A percentile compares a stretch with the other conserved stretches of the same genome.
These are phyloP conservation scores for Dioctria rufipes DNA, from an alignment of 2,888 invertebrate species.

Conservation along the genomic window DNA sequence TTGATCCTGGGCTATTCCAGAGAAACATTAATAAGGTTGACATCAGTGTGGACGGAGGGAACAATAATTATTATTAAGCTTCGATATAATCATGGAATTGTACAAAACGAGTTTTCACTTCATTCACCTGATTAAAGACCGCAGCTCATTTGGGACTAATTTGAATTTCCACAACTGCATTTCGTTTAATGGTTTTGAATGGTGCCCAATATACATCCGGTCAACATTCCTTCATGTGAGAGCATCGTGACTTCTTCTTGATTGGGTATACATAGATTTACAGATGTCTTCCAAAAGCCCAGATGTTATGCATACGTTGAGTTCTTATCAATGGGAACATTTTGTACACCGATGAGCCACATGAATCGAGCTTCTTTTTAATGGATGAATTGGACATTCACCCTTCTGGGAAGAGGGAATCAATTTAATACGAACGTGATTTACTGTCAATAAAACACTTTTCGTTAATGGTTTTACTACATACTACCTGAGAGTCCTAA, in stretches of 20 bases:
- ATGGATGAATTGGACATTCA: not conserved
- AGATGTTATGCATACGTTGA: not conserved
- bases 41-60: not conserved
- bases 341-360: not conserved
- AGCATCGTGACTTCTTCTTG: conserved; percentile 1
- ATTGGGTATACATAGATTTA: not conserved
- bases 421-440: conserved; percentile 55
- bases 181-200: not conserved
- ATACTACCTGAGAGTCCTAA: too few species aligned
- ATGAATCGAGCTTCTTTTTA: not conserved
- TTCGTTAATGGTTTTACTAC: conserved; percentile 31
- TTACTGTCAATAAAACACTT: conserved; percentile 51
- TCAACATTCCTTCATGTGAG: not conserved
- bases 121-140: conserved; percentile 1
- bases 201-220: not conserved
- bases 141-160: not conserved
- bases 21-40: too few species aligned
- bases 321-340: not conserved
- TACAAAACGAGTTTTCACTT: too few species aligned
- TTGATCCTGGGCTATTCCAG: not conserved
- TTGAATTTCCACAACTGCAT: not conserved
- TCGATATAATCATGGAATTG: not conserved
- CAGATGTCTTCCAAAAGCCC: not conserved
- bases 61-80: not conserved
- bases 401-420: conserved; percentile 10